Evolutionary conservation across 2,113 vertebrate genomes (phyloP), one percentile per base, ranked within the genome.

Genomic region (Corythaeola cristata): DNA sequence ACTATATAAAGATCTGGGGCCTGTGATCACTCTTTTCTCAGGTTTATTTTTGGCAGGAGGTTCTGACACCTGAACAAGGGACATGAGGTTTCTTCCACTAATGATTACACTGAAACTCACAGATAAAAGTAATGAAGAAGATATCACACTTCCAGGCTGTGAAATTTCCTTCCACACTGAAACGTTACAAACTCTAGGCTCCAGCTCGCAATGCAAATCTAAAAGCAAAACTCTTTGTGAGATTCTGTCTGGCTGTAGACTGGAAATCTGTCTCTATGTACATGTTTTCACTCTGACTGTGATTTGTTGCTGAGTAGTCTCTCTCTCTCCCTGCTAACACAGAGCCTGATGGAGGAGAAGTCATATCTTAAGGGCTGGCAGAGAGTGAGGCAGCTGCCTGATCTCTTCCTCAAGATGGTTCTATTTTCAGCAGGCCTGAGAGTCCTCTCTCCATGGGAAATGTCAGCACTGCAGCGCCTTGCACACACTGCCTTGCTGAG

Each of bases 391-490:
- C 73, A 92, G 85, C 79, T 95, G 89, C 59, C 53, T 58, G 39
- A 86, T 53, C 5, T 59, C 62, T 68, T 85, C 82, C 71, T 94
- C 69, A 85, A 85, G 95, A 64, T 27, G 23, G 8, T 74, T 93
- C 76, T 96, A 96, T 97, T 97, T 97, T 89, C 76, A 93, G 88
- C 30, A 55, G 6, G 45, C 75, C 32, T 24, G 44, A 92, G 55
- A 69, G 39, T 85, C 73, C 7, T 63, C 37, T 63, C 27, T 87
- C 66, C 47, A 11, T 6, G 47, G 83, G 64, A 88, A 95, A 96
- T 96, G 95, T 93, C 88, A 97, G 50, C 13, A 9, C 26, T 26
- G 67, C 59, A 74, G 27, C 45, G 73, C 20, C n/a, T 84, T 92
- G 59, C 60, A 63, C 50, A 69, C 2, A 2, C 5, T 4, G 3